Evolutionary conservation across 2,888 invertebrate genomes (phyloP).

Genomic region (Tuta absoluta): DNA sequence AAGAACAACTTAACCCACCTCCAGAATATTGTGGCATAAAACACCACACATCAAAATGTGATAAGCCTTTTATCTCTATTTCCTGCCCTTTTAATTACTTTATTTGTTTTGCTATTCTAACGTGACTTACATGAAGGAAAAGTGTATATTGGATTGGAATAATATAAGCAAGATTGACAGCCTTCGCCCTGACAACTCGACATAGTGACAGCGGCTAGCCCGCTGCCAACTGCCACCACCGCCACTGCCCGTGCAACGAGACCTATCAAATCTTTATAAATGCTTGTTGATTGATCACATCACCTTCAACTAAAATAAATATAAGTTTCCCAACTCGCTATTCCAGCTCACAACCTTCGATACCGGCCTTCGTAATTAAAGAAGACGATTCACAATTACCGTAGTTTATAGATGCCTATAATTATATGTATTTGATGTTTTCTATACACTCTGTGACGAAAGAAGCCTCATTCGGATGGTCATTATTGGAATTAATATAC

Average conservation of each 20-base stretch:
- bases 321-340: conserved; percentile 55
- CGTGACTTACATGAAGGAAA: conserved; percentile 31
- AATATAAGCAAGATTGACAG: conserved; percentile 22
- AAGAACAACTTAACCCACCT: no score
- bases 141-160: conserved; percentile 7
- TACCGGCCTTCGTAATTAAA: conserved; percentile 75
- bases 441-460: conserved; percentile 78
- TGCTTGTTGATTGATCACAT: conserved; percentile 37
- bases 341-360: conserved; percentile 53
- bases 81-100: not conserved
- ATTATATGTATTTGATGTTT: conserved; percentile 79
- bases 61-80: not conserved
- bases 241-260: conserved; percentile 25
- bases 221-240: not conserved
- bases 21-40: no score
- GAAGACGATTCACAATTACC: conserved; percentile 76
- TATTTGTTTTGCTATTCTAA: not conserved
- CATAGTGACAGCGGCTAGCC: conserved; percentile 30
- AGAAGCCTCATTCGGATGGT: conserved; percentile 70
- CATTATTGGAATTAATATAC: conserved; percentile 80
- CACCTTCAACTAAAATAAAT: conserved; percentile 47
- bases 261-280: conserved; percentile 33
- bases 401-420: conserved; percentile 77
- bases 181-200: conserved; percentile 37
- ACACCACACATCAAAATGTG: no score